Evolutionary conservation across 1,140 invertebrate species (phyloP).

Genomic region (Caenorhabditis inopinata): DNA sequence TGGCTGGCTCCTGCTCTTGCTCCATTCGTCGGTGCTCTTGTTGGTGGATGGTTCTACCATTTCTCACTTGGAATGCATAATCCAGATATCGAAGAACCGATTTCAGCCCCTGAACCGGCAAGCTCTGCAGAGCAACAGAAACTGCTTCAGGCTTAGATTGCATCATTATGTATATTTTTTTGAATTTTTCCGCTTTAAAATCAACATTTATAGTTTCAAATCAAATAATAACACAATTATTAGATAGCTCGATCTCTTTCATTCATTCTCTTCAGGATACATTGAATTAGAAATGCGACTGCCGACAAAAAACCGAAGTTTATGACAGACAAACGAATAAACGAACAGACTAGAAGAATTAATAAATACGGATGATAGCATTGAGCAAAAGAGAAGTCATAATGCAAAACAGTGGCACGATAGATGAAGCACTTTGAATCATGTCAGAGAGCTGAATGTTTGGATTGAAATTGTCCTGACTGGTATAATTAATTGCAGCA

Average conservation of each 20-base stretch:
- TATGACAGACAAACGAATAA: too few relatives aligned
- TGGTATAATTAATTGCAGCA: neutral
- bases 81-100: slow-evolving; percentile 19
- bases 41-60: slow-evolving; percentile 62
- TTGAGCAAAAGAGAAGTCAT: neutral
- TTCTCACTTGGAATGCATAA: slow-evolving; percentile 55
- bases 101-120: neutral
- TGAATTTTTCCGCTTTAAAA: neutral
- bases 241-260: too few relatives aligned
- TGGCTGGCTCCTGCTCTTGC: slow-evolving; percentile 65
- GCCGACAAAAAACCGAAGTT: too few relatives aligned
- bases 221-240: neutral
- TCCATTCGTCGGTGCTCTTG: slow-evolving; percentile 57
- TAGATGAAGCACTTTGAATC: neutral
- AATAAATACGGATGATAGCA: neutral
- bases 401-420: neutral
- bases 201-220: neutral
- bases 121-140: slow-evolving; percentile 13
- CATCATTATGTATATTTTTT: slow-evolving; percentile 13
- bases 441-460: slow-evolving; percentile 20
- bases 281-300: too few relatives aligned
- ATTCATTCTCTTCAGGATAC: too few relatives aligned
- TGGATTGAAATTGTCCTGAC: neutral
- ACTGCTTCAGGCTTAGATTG: neutral
- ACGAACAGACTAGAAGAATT: too few relatives aligned